These are phyloP conservation scores for Pampusana beccarii DNA, from an alignment of 2,113 vertebrate species.

Conservation along the genomic window DNA sequence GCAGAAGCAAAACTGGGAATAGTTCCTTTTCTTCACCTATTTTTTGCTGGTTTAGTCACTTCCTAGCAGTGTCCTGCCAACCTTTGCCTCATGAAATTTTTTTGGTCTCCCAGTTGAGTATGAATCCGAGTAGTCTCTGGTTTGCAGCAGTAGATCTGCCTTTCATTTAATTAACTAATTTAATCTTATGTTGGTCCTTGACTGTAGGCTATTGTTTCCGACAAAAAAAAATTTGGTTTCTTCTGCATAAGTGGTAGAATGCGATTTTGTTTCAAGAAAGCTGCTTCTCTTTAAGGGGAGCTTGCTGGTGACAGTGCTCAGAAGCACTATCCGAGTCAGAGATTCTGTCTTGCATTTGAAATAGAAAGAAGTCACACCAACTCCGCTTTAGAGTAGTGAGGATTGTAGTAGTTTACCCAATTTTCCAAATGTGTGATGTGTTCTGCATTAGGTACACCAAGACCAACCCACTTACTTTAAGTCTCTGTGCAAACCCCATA, in stretches of 20 bases:
- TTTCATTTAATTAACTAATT: not conserved
- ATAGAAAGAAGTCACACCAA: not conserved
- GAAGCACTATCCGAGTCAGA: not conserved
- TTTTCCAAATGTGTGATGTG: not conserved
- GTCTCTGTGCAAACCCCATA: not conserved
- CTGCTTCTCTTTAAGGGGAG: not conserved
- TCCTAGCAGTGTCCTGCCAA: not conserved
- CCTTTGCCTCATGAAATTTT: not conserved
- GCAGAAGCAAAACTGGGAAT: constrained; percentile 1
- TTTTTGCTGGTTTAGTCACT: not conserved
- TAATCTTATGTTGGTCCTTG: not conserved
- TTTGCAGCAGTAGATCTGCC: not conserved
- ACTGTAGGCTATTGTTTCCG: not conserved
- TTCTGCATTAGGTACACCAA: not conserved
- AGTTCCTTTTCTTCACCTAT: constrained; percentile 12
- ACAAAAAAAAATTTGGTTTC: not conserved
- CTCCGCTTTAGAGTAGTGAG: not conserved
- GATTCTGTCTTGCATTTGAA: not conserved
- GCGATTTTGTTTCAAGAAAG: not conserved
- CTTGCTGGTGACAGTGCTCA: not conserved
- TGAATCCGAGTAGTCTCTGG: not conserved
- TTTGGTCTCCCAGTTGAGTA: not conserved
- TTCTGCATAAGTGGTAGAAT: not conserved
- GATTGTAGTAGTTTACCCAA: not conserved
- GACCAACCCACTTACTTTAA: not conserved